Evolutionary conservation across 2,113 vertebrate genomes (phyloP).

Genomic region (Protobothrops mucrosquamatus): DNA sequence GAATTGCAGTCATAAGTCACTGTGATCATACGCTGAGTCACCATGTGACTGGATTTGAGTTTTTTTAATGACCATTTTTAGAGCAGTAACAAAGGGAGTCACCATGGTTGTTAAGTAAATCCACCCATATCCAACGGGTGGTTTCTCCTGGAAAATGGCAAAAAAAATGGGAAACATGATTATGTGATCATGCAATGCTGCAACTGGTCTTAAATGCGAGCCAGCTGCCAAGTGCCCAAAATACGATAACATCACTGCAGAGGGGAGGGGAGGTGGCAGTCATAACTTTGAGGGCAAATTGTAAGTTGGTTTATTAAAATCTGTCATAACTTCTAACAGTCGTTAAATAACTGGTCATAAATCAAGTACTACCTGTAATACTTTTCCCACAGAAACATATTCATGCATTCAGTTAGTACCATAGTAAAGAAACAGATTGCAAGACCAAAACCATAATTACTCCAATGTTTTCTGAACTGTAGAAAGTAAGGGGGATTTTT

Average conservation of each 20-base stretch:
- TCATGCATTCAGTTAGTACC: neutral
- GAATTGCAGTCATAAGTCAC: neutral
- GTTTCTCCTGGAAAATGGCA: neutral
- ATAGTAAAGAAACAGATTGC: neutral
- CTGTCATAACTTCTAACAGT: no score
- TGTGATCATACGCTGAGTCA: neutral
- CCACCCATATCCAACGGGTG: neutral
- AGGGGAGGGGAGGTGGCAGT: neutral
- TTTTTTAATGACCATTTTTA: neutral
- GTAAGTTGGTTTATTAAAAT: no score
- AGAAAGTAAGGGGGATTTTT: neutral
- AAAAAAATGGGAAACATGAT: neutral
- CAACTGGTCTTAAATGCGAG: neutral
- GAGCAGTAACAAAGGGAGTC: neutral
- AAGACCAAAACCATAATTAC: neutral
- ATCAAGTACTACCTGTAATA: no score
- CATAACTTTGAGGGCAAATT: no score
- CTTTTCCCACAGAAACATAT: neutral
- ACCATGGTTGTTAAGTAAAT: neutral
- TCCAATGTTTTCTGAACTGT: neutral
- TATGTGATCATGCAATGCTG: neutral
- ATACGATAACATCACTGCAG: neutral
- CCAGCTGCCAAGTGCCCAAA: neutral
- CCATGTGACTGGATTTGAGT: neutral
- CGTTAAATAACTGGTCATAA: no score